These are phyloP conservation scores for Piscicola geometra DNA, from an alignment of 2,888 invertebrate genomes.

Conservation along the genomic window DNA sequence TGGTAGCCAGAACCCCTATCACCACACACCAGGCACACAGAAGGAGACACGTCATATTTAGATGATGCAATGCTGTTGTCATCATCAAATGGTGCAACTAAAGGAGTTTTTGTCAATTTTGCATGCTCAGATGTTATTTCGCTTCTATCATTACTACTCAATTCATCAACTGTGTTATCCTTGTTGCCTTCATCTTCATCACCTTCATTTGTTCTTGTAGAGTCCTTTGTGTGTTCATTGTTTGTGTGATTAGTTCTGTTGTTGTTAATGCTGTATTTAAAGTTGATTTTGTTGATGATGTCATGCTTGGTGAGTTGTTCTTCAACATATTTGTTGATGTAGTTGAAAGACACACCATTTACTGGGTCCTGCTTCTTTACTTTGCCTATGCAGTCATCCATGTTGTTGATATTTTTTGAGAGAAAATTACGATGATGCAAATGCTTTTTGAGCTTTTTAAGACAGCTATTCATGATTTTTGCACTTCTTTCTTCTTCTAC, in stretches of 20 bases:
- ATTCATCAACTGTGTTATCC: background rate
- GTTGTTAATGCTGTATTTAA: no score
- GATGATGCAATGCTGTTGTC: background rate
- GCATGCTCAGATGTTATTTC: background rate
- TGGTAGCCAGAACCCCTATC: slow-evolving; percentile 55
- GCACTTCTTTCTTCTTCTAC: background rate
- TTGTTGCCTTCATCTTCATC: background rate
- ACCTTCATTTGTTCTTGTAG: background rate
- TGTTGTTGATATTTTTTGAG: background rate
- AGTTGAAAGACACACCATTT: background rate
- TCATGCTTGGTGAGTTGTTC: background rate
- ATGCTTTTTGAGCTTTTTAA: slow-evolving; percentile 15
- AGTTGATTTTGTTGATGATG: no score
- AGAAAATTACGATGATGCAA: background rate
- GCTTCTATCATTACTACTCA: background rate
- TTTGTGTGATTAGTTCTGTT: no score
- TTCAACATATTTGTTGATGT: background rate
- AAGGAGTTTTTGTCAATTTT: background rate
- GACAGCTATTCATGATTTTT: background rate
- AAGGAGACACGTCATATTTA: background rate
- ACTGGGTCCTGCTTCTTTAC: background rate
- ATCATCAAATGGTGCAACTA: no score
- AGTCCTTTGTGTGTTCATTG: background rate
- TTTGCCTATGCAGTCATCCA: background rate
- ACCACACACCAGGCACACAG: slow-evolving; percentile 52